Evolutionary conservation across 2,113 vertebrate species (phyloP), one percentile per base, ranked within the genome.

Genomic region (Austrofundulus limnaeus): DNA sequence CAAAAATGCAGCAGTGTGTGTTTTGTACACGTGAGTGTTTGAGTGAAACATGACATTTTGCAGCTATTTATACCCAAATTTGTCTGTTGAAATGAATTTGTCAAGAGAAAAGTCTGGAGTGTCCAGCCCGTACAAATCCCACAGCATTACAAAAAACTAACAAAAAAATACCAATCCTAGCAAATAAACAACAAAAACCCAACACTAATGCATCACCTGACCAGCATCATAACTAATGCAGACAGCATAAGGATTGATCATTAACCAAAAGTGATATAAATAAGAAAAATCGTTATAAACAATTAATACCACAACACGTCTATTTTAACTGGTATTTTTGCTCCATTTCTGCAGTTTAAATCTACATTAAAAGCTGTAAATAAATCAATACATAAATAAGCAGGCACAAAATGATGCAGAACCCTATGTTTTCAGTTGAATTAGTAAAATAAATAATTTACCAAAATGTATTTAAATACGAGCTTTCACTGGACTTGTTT

Each of bases 31-130:
- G 38, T 19, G 37, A 14, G 31, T 55, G 41, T 50, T 21, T 55
- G 68, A 42, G 48, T 48, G 21, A 11, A 23, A 17, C 14, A 23
- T 19, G 53, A 51, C 46, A 50, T 25, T 70, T 50, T 83, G 59
- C 63, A 71, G 69, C 64, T 46, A 53, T 63, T 80, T 38, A 67
- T 13, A 45, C 43, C 41, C 39, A 28, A 14, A 45, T 77, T 62
- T 57, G 60, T 66, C 48, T 70, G 21, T 69, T 60, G 59, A 74
- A n/a, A n/a, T n/a, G n/a, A n/a, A n/a, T n/a, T n/a, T 28, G 41
- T 55, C 70, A 82, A 67, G 63, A 70, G 65, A 66, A 78, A 73
- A 58, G 62, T 55, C 78, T 65, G 70, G 78, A 84, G 31, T 67
- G 37, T 65, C 80, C 70, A n/a, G n/a, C n/a, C n/a, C n/a, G n/a